phyloP scores from a whole-genome alignment of 2,888 invertebrate genomes.

The Xestia ashworthii region DNA sequence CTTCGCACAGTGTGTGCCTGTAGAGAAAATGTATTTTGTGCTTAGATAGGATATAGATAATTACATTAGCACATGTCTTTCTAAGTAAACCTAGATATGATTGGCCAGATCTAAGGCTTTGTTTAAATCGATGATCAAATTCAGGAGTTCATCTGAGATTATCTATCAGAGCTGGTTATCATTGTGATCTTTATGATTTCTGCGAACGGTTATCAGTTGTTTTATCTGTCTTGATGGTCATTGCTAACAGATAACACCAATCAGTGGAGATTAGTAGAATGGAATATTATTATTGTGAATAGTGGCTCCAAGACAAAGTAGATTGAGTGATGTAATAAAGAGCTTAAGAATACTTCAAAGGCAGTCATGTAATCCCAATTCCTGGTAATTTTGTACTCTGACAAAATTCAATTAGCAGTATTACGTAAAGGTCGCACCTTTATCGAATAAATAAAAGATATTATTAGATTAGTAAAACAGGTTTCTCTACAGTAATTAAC shows the following conservation, averaged over 20 bases:
- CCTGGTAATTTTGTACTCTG: slow-evolving; percentile 26
- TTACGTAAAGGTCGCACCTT: slow-evolving; percentile 47
- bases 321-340: slow-evolving; percentile 11
- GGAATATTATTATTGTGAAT: slow-evolving; percentile 14
- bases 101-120: slow-evolving; percentile 3
- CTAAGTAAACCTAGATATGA: slow-evolving; percentile 5
- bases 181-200: slow-evolving; percentile 26
- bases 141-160: slow-evolving; percentile 10
- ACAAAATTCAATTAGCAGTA: slow-evolving; percentile 57
- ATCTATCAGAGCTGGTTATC: slow-evolving; percentile 13
- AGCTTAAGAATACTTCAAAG: slow-evolving; percentile 18
- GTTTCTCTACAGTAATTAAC: slow-evolving; percentile 52
- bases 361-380: slow-evolving; percentile 13
- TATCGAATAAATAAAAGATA: slow-evolving; percentile 28
- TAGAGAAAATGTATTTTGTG: slow-evolving; percentile 18
- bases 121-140: not conserved
- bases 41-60: slow-evolving; percentile 15
- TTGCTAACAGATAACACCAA: slow-evolving; percentile 40
- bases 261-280: slow-evolving; percentile 8
- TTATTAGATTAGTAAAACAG: slow-evolving; percentile 61
- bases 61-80: not conserved
- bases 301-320: slow-evolving; percentile 10
- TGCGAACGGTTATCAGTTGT: slow-evolving; percentile 26
- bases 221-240: slow-evolving; percentile 42
- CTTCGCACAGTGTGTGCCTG: slow-evolving; percentile 11